Conservation (phyloP, 2,888 invertebrate species). For the Dynastes grantii region DNA sequence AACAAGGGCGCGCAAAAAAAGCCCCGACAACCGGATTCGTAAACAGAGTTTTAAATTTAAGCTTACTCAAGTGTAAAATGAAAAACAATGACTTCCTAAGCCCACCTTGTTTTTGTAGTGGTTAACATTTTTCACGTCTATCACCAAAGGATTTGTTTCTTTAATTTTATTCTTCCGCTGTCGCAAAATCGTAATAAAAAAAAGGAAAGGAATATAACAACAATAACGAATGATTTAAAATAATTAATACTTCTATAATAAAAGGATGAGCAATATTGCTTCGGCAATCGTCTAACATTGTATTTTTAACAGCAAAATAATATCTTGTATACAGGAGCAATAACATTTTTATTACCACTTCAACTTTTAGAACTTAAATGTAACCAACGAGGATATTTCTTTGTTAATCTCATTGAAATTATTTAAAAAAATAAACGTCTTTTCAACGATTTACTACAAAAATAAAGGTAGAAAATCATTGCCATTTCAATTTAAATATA, state of each 20-base stretch:
- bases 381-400: too few species aligned
- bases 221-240: too few species aligned
- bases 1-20: constrained; percentile 14
- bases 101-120: constrained; percentile 32
- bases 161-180: constrained; percentile 4
- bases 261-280: too few species aligned
- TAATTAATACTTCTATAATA: too few species aligned
- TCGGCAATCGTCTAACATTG: not conserved
- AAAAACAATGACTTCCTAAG: constrained; percentile 49
- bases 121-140: constrained; percentile 30
- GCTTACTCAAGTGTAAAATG: constrained; percentile 48
- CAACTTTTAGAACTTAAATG: too few species aligned
- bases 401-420: too few species aligned
- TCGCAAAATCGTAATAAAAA: too few species aligned
- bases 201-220: too few species aligned
- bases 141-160: constrained; percentile 20
- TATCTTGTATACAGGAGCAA: constrained; percentile 2
- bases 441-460: too few species aligned
- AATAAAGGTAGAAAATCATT: too few species aligned
- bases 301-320: not conserved
- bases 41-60: constrained; percentile 49
- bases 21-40: constrained; percentile 22
- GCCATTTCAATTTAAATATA: not conserved
- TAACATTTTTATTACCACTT: constrained; percentile 14
- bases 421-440: too few species aligned